Base-by-base conservation (phyloP, 1,140 invertebrate genomes). In the Latrodectus geometricus region DNA sequence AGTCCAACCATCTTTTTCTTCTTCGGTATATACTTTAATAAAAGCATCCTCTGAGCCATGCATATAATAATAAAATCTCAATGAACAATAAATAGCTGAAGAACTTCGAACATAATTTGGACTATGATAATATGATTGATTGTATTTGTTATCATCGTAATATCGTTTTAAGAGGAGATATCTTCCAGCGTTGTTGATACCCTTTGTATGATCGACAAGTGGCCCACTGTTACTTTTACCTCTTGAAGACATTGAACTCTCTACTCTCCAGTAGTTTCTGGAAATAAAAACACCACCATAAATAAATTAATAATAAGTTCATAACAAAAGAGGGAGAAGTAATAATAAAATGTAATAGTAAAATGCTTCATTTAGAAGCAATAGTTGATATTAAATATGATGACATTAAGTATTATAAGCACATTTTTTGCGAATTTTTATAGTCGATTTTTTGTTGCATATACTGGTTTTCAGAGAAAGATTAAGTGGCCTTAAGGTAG, bases 21-120 rank as follows among this genome's bases (percentile, higher is more conserved):
- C 77, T 69, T 87, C 88, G 4, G 79, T 77, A 79, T 88, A 73
- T 14, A 88, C 66, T 20, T 69, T 87, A 14, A 88, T 49, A 9
- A 15, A 35, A 11, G 61, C 82, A 21, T 78, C 50, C 7, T 66
- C 70, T 7, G 79, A 49, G 8, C 80, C 74, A 65, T 87, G 72
- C 73, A 88, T 69, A 54, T 88, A 88, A 54, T 88, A 88, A 61
- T 87, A 88, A 21, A 88, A 87, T 74, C 88, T 61, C 0, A 88
- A 69, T 0, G 75, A 56, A 23, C 88, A 88, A 49, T 86, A 77
- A n/a, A 23, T 21, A 14, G 35, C 65, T 0, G 65, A 56, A 9
- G 15, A n/a, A 4, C 17, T 79, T 9, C 72, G 15, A 8, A 68
- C 4, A 20, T 79, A 87, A 68, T 88, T 80, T 8, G 88, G 84